A percentile compares a stretch with the other conserved stretches of the same genome.
Conservation (phyloP, 2,113 vertebrate species). For the Eclectus roratus region DNA sequence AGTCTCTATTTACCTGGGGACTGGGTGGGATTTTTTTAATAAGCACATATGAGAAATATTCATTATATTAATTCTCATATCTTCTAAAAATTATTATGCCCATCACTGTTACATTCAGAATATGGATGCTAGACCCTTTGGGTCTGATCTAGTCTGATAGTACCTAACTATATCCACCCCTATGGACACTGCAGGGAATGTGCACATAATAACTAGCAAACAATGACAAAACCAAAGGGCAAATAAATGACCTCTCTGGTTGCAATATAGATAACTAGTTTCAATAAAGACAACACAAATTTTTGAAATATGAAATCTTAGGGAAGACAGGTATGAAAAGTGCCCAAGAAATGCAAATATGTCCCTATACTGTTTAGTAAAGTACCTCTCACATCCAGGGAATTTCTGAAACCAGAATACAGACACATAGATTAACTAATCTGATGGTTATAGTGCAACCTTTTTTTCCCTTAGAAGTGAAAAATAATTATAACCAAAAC, state of each 20-base stretch:
- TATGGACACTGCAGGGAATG: accelerated
- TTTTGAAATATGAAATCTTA: background rate
- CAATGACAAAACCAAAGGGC: background rate
- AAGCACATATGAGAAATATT: background rate
- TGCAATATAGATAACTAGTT: background rate
- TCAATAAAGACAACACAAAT: background rate
- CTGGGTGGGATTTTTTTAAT: background rate
- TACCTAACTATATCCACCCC: background rate
- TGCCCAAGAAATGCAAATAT: background rate
- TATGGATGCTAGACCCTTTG: background rate
- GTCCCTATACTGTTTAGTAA: background rate
- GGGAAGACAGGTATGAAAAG: background rate
- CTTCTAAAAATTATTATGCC: background rate
- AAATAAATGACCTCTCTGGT: background rate
- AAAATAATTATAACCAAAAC: background rate
- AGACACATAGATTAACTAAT: background rate
- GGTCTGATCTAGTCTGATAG: background rate
- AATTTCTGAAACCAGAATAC: background rate
- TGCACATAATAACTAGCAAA: background rate
- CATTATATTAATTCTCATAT: background rate
- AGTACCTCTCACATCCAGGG: background rate
- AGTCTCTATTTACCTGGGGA: background rate
- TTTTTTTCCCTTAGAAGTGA: background rate
- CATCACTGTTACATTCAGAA: background rate
- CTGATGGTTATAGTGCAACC: background rate